Evolutionary conservation across 2,888 invertebrate genomes (phyloP), one percentile per base, ranked within the genome.

Genomic region (Meloe dianella): DNA sequence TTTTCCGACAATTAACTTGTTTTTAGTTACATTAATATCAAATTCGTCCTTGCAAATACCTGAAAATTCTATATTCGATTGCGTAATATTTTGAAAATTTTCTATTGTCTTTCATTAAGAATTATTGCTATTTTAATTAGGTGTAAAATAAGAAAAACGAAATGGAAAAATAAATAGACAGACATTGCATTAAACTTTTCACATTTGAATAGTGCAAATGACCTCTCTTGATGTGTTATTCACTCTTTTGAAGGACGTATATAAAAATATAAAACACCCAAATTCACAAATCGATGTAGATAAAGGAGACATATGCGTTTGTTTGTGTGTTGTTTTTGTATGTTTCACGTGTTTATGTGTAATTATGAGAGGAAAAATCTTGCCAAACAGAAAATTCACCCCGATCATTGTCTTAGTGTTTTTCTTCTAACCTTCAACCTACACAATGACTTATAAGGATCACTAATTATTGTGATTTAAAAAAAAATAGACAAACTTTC

Each of bases 391-490:
- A 54, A 32, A 63, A 30, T 30, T 38, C 60, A 60, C 65, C 57
- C 63, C 68, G 69, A 66, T 61, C 69, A 69, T 69, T 66, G 69
- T 61, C 69, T 66, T 61, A 66, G 66, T 66, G 69, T 69, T 69
- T 66, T 69, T 68, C 69, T 63, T 54, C 35, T 64, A 66, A 69
- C 69, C 69, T 69, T 60, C 66, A 66, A 61, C 69, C 69, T 69
- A 69, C 65, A 54, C 67, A 60, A 59, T 56, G 60, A 57, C 65
- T 61, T 59, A 30, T 60, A 64, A 63, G 60, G 47, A 68, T 51
- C 32, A 59, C 68, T 61, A 68, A 65, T 68, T 65, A 57, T 63
- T 22, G 6, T 47, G n/a, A 47, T 20, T 47, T 9, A 20, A 9
- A 47, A 20, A 47, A 47, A 20, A n/a, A n/a, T n/a, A n/a, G 20